Percentiles rank a stretch among this genome's conserved stretches.
phyloP scores from a whole-genome alignment of 2,888 invertebrate species.

The Omphaloscelis lunosa region DNA sequence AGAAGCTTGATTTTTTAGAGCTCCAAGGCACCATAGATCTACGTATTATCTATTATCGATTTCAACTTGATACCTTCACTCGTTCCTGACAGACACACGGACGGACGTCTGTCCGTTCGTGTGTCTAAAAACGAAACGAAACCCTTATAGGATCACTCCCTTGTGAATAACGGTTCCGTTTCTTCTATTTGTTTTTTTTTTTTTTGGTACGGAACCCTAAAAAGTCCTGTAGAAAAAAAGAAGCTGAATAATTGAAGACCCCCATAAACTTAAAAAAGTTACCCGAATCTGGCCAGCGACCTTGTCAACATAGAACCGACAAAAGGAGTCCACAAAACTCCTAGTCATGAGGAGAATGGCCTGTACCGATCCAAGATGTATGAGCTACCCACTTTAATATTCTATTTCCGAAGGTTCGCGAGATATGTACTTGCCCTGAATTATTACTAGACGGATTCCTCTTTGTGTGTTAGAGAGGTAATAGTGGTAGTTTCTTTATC shows the following conservation, averaged over 20 bases:
- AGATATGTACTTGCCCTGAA: conserved; percentile 80
- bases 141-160: no score
- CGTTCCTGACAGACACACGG: no score
- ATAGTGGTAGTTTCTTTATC: conserved; percentile 56
- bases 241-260: background rate
- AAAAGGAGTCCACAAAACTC: conserved; percentile 57
- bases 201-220: no score
- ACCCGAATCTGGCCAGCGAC: conserved; percentile 34
- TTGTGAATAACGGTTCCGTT: no score
- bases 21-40: no score
- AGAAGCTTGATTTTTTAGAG: no score
- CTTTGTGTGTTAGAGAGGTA: conserved; percentile 69
- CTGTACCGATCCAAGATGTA: conserved; percentile 82
- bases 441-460: conserved; percentile 78
- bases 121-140: no score
- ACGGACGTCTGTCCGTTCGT: no score
- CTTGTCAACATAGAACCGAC: conserved; percentile 64
- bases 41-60: no score
- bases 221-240: background rate
- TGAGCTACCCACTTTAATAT: conserved; percentile 84
- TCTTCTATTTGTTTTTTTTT: no score
- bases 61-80: no score
- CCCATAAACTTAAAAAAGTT: conserved; percentile 22
- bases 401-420: conserved; percentile 82
- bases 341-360: conserved; percentile 69